Percentiles rank a stretch among this genome's conserved stretches.
phyloP scores from a whole-genome alignment of 1,140 invertebrate species.

The Leucophenga varia region DNA sequence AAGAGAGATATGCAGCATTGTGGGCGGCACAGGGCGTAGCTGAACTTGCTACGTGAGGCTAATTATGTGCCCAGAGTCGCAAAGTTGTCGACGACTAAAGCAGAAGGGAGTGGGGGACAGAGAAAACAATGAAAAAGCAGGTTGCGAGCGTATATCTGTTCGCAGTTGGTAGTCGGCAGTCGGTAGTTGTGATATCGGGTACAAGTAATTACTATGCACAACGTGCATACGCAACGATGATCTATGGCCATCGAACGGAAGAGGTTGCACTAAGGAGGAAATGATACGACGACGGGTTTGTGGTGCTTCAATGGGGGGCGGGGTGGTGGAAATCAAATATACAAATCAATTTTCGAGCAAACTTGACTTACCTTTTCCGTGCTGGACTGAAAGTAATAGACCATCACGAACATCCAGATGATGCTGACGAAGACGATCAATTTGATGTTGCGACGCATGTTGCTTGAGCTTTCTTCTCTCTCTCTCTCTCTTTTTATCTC shows the following conservation, averaged over 20 bases:
- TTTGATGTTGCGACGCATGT: conserved; percentile 55
- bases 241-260: conserved; percentile 20
- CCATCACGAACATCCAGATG: conserved; percentile 56
- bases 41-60: conserved; percentile 34
- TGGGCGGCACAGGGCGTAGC: conserved; percentile 20
- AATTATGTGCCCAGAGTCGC: conserved; percentile 40
- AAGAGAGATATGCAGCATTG: conserved; percentile 18
- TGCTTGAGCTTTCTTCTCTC: conserved; percentile 14
- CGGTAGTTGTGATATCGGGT: conserved; percentile 17
- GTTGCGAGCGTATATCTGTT: too few relatives aligned
- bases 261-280: conserved; percentile 7
- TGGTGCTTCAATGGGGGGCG: conserved; percentile 10
- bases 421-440: conserved; percentile 53
- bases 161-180: conserved; percentile 9
- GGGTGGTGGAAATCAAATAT: conserved; percentile 11
- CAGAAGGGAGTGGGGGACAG: conserved; percentile 10
- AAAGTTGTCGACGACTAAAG: too few relatives aligned
- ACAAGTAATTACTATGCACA: conserved; percentile 24
- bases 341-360: not conserved
- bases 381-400: conserved; percentile 54
- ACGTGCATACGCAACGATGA: conserved; percentile 22
- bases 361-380: conserved; percentile 51
- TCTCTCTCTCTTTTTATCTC: too few relatives aligned
- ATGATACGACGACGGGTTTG: conserved; percentile 1
- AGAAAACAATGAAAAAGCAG: conserved; percentile 28